These are phyloP conservation scores for Lepilemur ruficaudatus DNA, from an alignment of 2,797 vertebrate genomes.

Conservation along the genomic window DNA sequence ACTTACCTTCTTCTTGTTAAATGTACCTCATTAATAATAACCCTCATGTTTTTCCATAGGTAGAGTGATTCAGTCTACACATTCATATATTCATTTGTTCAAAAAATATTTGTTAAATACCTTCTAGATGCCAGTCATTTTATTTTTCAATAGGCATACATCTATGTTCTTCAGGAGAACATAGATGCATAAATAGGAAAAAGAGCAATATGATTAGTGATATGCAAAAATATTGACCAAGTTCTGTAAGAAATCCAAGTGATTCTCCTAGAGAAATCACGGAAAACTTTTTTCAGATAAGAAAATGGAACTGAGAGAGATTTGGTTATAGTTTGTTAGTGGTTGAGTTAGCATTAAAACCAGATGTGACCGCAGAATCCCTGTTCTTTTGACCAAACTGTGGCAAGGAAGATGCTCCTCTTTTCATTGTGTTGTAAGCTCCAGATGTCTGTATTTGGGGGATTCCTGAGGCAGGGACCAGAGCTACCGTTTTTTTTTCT, in stretches of 20 bases:
- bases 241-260: neutral
- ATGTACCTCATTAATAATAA: slow-evolving; percentile 36
- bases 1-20: neutral
- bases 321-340: neutral
- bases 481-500: neutral
- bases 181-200: neutral
- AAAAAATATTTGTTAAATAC: slow-evolving; percentile 37
- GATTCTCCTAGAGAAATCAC: neutral
- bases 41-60: neutral
- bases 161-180: neutral
- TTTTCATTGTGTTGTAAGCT: neutral
- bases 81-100: slow-evolving; percentile 21
- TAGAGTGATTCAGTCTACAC: neutral
- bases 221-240: neutral
- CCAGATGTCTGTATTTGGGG: neutral
- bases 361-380: neutral
- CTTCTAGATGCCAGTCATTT: slow-evolving; percentile 2
- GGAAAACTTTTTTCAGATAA: slow-evolving; percentile 1
- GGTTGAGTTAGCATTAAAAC: neutral
- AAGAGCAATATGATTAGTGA: neutral
- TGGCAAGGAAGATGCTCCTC: neutral
- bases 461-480: neutral
- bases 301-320: neutral
- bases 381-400: neutral
- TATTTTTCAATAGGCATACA: neutral